Conservation (phyloP, 2,113 vertebrate genomes). For the Lophius piscatorius region DNA sequence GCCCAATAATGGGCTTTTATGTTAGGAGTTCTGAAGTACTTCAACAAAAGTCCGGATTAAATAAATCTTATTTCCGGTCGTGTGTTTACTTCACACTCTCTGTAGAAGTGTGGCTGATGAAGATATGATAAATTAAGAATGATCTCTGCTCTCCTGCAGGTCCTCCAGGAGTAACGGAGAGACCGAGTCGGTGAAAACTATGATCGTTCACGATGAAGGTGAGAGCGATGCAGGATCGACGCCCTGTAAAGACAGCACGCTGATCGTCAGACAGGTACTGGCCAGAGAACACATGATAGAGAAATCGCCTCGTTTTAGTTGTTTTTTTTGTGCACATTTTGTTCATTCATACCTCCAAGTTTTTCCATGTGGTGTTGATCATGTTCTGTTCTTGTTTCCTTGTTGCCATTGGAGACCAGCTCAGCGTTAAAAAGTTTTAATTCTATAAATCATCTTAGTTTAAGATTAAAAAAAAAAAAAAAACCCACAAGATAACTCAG, state of each 20-base stretch:
- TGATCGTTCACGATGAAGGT: slow-evolving; percentile 94
- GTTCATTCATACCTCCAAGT: slow-evolving; percentile 31
- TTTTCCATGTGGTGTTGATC: slow-evolving; percentile 34
- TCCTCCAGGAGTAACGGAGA: slow-evolving; percentile 95
- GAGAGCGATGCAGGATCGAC: slow-evolving; percentile 92
- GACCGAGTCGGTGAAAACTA: slow-evolving; percentile 94
- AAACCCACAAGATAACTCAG: too few relatives aligned
- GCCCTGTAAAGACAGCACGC: slow-evolving; percentile 97
- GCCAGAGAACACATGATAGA: not conserved
- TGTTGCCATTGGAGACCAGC: slow-evolving; percentile 4
- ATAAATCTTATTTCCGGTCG: too few relatives aligned
- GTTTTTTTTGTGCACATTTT: slow-evolving; percentile 5
- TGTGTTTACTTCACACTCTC: not conserved
- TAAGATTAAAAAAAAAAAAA: not conserved
- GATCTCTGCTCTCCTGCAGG: slow-evolving; percentile 35
- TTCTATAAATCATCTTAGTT: too few relatives aligned
- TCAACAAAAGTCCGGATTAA: too few relatives aligned
- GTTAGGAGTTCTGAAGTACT: too few relatives aligned
- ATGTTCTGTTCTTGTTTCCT: slow-evolving; percentile 25
- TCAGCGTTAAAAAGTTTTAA: not conserved
- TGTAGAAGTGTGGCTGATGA: too few relatives aligned
- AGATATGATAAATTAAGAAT: too few relatives aligned
- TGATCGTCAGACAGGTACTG: slow-evolving; percentile 96
- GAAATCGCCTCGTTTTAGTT: not conserved
- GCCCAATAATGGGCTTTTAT: too few relatives aligned